These are phyloP conservation scores for Macrosiphum euphorbiae DNA, from an alignment of 2,888 invertebrate species.

Conservation along the genomic window DNA sequence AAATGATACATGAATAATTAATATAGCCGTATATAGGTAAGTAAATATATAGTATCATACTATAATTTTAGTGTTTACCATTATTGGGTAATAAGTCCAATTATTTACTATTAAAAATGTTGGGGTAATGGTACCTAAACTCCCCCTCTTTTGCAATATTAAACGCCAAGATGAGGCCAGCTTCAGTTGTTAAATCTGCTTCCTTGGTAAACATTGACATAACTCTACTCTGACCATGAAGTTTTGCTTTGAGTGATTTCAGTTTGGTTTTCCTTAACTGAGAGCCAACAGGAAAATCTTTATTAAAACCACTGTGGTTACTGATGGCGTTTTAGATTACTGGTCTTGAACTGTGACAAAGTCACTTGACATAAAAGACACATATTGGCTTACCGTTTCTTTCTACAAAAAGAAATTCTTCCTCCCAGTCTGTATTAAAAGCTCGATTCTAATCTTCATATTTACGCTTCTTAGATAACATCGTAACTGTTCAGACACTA, in stretches of 20 bases:
- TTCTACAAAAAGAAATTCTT: slow-evolving; percentile 35
- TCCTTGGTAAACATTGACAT: slow-evolving; percentile 24
- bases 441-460: slow-evolving; percentile 41
- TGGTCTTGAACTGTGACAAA: slow-evolving; percentile 42
- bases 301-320: slow-evolving; percentile 2
- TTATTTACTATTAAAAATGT: too few species aligned
- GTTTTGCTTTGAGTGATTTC: slow-evolving; percentile 13
- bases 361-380: slow-evolving; percentile 32
- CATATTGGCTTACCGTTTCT: slow-evolving; percentile 40
- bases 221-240: background rate
- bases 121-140: background rate
- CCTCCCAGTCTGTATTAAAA: slow-evolving; percentile 40
- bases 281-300: slow-evolving; percentile 37
- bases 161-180: slow-evolving; percentile 1
- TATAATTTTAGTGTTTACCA: too few species aligned
- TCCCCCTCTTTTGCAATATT: slow-evolving; percentile 33
- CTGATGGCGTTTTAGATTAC: slow-evolving; percentile 36
- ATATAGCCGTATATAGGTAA: too few species aligned
- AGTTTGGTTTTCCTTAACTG: slow-evolving; percentile 31
- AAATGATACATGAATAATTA: too few species aligned
- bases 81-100: too few species aligned
- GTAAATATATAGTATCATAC: too few species aligned
- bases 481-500: slow-evolving; percentile 21
- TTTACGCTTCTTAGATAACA: slow-evolving; percentile 10
- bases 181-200: slow-evolving; percentile 11